A percentile compares a stretch with the other conserved stretches of the same genome.
phyloP scores from a whole-genome alignment of 2,888 invertebrate species.

The Blastobasis adustella region DNA sequence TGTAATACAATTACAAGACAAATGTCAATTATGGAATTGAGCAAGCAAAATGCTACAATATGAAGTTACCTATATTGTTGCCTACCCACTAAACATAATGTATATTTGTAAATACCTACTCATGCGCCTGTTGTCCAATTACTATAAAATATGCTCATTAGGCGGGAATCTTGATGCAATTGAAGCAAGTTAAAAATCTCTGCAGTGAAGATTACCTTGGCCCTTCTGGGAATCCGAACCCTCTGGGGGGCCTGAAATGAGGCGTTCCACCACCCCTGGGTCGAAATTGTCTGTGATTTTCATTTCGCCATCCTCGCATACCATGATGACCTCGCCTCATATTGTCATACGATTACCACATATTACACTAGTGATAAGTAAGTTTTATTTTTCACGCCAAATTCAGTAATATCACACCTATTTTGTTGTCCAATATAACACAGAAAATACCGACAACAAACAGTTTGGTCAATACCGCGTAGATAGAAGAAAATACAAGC shows the following conservation, averaged over 20 bases:
- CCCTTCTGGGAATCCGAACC: constrained; percentile 30
- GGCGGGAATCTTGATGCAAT: constrained; percentile 41
- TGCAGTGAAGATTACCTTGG: constrained; percentile 35
- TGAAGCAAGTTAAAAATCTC: not conserved
- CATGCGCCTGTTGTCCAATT: not conserved
- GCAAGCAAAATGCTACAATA: not conserved
- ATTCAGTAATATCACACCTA: too few relatives aligned
- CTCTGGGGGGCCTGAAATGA: constrained; percentile 43
- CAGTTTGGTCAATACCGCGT: constrained; percentile 41
- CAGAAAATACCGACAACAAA: constrained; percentile 13
- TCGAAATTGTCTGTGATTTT: constrained; percentile 56
- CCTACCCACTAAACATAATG: not conserved
- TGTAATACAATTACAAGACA: not conserved
- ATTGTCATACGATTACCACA: constrained; percentile 39
- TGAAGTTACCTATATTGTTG: not conserved
- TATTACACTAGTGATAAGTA: constrained; percentile 18
- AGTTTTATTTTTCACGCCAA: too few relatives aligned
- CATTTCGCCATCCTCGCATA: constrained; percentile 60
- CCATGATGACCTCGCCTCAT: constrained; percentile 69
- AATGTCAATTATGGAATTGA: not conserved
- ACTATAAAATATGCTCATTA: constrained; percentile 11
- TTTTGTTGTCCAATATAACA: too few relatives aligned
- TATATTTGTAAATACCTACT: not conserved
- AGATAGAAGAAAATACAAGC: constrained; percentile 32
- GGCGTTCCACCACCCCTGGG: constrained; percentile 46